Evolutionary conservation across 2,797 vertebrate genomes (phyloP).

Genomic region (Margarornis squamiger): DNA sequence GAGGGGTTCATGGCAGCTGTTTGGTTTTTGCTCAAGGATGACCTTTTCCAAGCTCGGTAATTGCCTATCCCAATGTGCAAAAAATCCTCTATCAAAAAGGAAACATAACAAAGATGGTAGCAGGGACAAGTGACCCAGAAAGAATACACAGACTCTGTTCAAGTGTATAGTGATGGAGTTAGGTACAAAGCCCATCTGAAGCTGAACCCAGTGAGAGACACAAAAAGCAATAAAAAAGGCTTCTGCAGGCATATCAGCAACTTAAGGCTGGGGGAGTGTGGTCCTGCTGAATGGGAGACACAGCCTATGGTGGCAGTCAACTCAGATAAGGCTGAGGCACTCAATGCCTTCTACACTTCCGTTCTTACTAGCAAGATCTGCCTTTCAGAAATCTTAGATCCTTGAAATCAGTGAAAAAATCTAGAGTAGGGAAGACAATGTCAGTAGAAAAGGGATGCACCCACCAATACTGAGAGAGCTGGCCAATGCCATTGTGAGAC

Average conservation of each 20-base stretch:
- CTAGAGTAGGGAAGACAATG: not conserved
- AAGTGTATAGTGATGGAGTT: not conserved
- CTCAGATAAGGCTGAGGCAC: not conserved
- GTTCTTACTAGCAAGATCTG: not conserved
- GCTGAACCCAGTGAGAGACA: not conserved
- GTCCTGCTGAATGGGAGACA: not conserved
- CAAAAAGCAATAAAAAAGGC: not conserved
- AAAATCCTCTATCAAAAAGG: not conserved
- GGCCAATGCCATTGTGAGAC: not conserved
- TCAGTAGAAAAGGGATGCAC: not conserved
- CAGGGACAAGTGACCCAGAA: not conserved
- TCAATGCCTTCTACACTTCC: not conserved
- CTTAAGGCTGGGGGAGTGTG: not conserved
- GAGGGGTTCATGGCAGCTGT: not conserved
- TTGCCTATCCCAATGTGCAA: not conserved
- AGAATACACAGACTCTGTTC: not conserved
- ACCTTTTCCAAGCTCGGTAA: not conserved
- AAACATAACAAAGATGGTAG: not conserved
- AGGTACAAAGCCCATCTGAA: not conserved
- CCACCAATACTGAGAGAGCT: not conserved
- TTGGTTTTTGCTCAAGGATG: not conserved
- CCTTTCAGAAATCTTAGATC: not conserved
- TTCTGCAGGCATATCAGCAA: not conserved
- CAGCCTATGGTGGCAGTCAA: not conserved
- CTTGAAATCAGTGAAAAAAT: not conserved